Evolutionary conservation across 2,888 invertebrate species (phyloP).

Genomic region (Pantelozetes paolii): DNA sequence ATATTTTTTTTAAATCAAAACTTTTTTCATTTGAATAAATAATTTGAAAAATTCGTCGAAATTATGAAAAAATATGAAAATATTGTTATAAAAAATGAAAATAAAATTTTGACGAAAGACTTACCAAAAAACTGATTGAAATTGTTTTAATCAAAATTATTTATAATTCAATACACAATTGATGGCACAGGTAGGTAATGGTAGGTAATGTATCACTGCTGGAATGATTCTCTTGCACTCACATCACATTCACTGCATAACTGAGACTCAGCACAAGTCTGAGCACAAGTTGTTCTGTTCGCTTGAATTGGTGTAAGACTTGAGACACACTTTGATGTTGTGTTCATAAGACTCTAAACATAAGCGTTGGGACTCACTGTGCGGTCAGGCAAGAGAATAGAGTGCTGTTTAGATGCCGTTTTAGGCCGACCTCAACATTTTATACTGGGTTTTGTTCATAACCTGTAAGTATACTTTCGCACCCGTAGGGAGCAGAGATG

Average conservation of each 20-base stretch:
- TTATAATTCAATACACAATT: constrained; percentile 1
- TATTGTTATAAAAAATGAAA: background rate
- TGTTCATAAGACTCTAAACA: background rate
- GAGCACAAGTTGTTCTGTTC: constrained; percentile 19
- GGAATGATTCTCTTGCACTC: background rate
- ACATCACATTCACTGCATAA: constrained; percentile 24
- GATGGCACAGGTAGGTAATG: constrained; percentile 23
- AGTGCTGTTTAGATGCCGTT: constrained; percentile 32
- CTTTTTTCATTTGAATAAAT: no score
- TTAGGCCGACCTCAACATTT: constrained; percentile 33
- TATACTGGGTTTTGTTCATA: constrained; percentile 24
- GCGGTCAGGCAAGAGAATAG: constrained; percentile 16
- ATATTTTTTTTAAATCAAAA: no score
- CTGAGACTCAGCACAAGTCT: constrained; percentile 24
- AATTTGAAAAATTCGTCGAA: background rate
- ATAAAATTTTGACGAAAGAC: background rate
- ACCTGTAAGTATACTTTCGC: constrained; percentile 35
- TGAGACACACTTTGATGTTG: constrained; percentile 31
- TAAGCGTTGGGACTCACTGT: constrained; percentile 12
- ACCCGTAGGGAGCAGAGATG: constrained; percentile 25
- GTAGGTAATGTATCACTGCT: background rate
- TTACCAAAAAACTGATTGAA: background rate
- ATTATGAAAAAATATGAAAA: background rate
- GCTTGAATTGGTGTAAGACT: constrained; percentile 27
- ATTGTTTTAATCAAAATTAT: background rate